Percentiles rank a stretch among this genome's conserved stretches.
phyloP scores from a whole-genome alignment of 1,140 invertebrate genomes.

The Pogonomyrmex barbatus region DNA sequence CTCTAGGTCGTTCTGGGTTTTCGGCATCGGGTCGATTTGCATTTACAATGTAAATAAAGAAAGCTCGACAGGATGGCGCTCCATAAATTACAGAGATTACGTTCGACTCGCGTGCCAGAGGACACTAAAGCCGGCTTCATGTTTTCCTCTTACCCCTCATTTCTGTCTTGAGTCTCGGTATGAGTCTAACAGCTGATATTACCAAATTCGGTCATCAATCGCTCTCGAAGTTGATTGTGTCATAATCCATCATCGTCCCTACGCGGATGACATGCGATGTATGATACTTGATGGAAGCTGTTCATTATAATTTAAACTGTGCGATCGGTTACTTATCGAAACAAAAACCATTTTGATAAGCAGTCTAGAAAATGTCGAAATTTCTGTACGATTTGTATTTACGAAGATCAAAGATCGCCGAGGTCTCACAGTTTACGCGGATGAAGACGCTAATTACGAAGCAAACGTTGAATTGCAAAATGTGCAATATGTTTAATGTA shows the following conservation, averaged over 20 bases:
- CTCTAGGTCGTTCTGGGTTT: slow-evolving; percentile 70
- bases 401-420: slow-evolving; percentile 18
- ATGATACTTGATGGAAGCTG: not conserved
- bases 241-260: slow-evolving; percentile 37
- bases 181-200: slow-evolving; percentile 23
- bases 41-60: slow-evolving; percentile 74
- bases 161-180: not conserved
- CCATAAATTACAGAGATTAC: slow-evolving; percentile 58
- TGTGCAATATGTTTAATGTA: not conserved
- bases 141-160: not conserved
- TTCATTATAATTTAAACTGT: slow-evolving; percentile 6
- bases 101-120: slow-evolving; percentile 27
- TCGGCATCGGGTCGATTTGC: slow-evolving; percentile 67
- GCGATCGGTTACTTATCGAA: slow-evolving; percentile 1
- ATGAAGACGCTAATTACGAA: slow-evolving; percentile 18
- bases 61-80: slow-evolving; percentile 10
- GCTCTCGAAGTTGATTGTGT: slow-evolving; percentile 27
- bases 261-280: slow-evolving; percentile 7
- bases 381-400: not conserved
- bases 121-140: not conserved
- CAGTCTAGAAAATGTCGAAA: slow-evolving; percentile 26
- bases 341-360: slow-evolving; percentile 42
- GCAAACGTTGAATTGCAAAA: slow-evolving; percentile 23
- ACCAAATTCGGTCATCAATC: slow-evolving; percentile 26
- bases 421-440: not conserved